A percentile compares a stretch with the other conserved stretches of the same genome.
phyloP scores from a whole-genome alignment of 2,888 invertebrate genomes.

The Chrysolina oricalcia region DNA sequence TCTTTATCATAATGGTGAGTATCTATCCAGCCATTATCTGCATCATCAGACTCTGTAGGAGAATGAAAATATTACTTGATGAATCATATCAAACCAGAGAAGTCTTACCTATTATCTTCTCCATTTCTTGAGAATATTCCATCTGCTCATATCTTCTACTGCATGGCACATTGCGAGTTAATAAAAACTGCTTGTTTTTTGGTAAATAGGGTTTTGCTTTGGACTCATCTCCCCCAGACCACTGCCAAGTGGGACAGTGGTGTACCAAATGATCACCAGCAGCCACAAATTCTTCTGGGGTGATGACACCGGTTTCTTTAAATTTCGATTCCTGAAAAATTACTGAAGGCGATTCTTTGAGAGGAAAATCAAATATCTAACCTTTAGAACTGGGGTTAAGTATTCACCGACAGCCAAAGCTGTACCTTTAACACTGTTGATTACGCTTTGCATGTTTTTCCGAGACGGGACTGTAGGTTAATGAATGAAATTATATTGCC shows the following conservation, averaged over 20 bases:
- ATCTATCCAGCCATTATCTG: conserved; percentile 97
- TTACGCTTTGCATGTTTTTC: conserved; percentile 90
- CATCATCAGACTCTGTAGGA: conserved; percentile 83
- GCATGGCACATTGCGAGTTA: conserved; percentile 98
- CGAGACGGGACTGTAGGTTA: too few relatives aligned
- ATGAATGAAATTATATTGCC: neutral
- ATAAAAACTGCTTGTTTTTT: conserved; percentile 95
- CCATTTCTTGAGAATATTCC: conserved; percentile 92
- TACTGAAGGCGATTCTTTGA: neutral
- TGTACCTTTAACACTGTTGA: conserved; percentile 95
- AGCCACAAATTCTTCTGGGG: conserved; percentile 99
- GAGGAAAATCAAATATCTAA: conserved; percentile 67
- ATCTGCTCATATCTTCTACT: conserved; percentile 96
- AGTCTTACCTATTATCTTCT: conserved; percentile 81
- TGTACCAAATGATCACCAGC: conserved; percentile 99
- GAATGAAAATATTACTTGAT: neutral
- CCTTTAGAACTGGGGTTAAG: conserved; percentile 96
- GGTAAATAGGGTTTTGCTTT: conserved; percentile 93
- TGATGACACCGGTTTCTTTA: conserved; percentile 96
- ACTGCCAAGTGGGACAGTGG: conserved; percentile 99
- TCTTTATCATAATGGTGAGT: conserved; percentile 89
- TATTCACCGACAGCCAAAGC: conserved; percentile 97
- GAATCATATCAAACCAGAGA: neutral
- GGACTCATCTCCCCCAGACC: conserved; percentile 95
- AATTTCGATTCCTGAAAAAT: conserved; percentile 92